A percentile compares a stretch with the other conserved stretches of the same genome.
These are phyloP conservation scores for Ondatra zibethicus DNA, from an alignment of 2,113 vertebrate species.

Conservation along the genomic window DNA sequence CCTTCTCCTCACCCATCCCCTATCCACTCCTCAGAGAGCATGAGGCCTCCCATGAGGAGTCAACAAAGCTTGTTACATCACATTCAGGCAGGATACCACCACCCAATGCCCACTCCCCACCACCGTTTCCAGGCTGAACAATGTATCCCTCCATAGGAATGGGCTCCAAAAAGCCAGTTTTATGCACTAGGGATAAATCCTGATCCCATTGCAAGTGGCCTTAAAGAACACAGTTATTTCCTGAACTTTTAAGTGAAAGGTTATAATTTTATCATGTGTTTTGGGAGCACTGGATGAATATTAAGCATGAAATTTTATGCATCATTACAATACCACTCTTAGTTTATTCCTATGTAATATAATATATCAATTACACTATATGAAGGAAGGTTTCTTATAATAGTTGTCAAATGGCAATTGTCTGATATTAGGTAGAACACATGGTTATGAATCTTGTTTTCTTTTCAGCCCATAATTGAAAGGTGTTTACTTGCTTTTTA, in stretches of 20 bases:
- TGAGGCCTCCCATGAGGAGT: too few species aligned
- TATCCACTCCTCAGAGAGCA: too few species aligned
- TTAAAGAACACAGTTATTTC: slow-evolving; percentile 56
- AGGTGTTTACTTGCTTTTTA: background rate
- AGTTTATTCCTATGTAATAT: slow-evolving; percentile 20
- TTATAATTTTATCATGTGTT: slow-evolving; percentile 1
- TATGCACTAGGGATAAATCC: too few species aligned
- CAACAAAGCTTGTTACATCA: too few species aligned
- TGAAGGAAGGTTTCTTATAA: slow-evolving; percentile 25
- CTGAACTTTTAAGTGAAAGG: slow-evolving; percentile 50
- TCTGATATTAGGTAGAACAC: background rate
- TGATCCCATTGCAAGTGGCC: too few species aligned
- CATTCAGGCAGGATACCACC: too few species aligned
- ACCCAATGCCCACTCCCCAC: too few species aligned
- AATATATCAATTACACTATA: slow-evolving; percentile 48
- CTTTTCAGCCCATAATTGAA: background rate
- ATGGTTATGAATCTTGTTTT: background rate
- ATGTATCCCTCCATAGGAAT: too few species aligned
- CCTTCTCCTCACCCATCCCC: too few species aligned
- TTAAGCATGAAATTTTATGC: slow-evolving; percentile 26
- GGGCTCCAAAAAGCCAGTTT: too few species aligned
- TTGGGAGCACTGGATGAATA: slow-evolving; percentile 29
- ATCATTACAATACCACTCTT: slow-evolving; percentile 29
- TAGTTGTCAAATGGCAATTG: background rate
- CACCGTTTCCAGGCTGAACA: too few species aligned